Evolutionary conservation across 2,888 invertebrate species (phyloP).

Genomic region (Augochlorella aurata): DNA sequence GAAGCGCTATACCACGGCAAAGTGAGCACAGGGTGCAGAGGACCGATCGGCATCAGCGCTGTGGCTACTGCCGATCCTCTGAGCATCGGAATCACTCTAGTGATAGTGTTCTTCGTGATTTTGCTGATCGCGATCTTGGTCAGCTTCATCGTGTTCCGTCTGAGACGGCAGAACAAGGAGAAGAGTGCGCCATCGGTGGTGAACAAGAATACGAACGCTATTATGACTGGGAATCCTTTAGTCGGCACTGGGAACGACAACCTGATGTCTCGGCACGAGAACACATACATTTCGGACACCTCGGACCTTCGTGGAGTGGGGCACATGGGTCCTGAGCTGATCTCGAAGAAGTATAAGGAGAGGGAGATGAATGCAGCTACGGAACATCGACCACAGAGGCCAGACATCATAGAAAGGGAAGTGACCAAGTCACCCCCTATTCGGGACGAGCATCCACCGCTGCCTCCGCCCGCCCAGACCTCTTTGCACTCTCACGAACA

Average conservation of each 20-base stretch:
- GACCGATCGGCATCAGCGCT: conserved; percentile 89
- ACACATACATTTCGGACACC: conserved; percentile 85
- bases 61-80: conserved; percentile 91
- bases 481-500: conserved; percentile 89
- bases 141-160: conserved; percentile 95
- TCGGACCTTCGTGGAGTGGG: conserved; percentile 89
- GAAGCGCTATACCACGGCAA: conserved; percentile 89
- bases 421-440: conserved; percentile 92
- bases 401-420: conserved; percentile 96
- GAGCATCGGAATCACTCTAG: conserved; percentile 95
- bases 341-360: conserved; percentile 95
- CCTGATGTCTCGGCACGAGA: conserved; percentile 87
- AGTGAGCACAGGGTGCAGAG: conserved; percentile 89
- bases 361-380: conserved; percentile 87
- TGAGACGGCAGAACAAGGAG: conserved; percentile 93
- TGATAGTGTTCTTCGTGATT: conserved; percentile 96
- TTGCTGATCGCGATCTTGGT: conserved; percentile 93
- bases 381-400: conserved; percentile 85
- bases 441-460: conserved; percentile 90
- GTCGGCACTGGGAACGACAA: conserved; percentile 87
- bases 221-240: conserved; percentile 87
- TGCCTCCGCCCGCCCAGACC: conserved; percentile 89
- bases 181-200: conserved; percentile 89
- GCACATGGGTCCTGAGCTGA: conserved; percentile 91
- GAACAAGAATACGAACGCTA: conserved; percentile 90